Percentiles rank a stretch among this genome's conserved stretches.
Evolutionary conservation across 2,797 vertebrate species (phyloP).

Genomic region (Rhinogobio ventralis): DNA sequence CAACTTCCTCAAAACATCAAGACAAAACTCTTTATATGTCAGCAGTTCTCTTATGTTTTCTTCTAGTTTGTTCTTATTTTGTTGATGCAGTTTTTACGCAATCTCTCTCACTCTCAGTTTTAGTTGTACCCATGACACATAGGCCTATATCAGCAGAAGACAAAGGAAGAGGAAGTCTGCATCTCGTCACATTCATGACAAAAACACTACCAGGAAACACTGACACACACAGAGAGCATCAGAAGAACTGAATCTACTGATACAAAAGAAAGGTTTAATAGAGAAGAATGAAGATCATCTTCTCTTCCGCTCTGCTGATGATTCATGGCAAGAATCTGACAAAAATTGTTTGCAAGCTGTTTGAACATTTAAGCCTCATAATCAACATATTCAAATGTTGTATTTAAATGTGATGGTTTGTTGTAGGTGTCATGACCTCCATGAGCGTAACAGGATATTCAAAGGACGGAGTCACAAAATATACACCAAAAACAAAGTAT

Average conservation of each 20-base stretch:
- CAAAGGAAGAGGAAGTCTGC: not conserved
- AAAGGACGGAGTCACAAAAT: not conserved
- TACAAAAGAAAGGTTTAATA: not conserved
- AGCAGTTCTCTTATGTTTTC: too few relatives aligned
- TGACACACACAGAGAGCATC: not conserved
- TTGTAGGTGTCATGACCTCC: not conserved
- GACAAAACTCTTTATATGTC: too few relatives aligned
- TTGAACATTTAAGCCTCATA: not conserved
- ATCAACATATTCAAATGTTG: not conserved
- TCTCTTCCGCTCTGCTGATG: not conserved
- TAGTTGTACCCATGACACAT: not conserved
- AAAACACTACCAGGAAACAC: not conserved
- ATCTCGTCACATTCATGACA: not conserved
- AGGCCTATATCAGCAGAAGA: not conserved
- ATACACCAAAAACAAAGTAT: conserved; percentile 56
- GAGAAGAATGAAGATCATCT: not conserved
- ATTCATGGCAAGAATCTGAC: not conserved
- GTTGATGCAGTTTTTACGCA: too few relatives aligned
- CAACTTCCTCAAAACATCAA: too few relatives aligned
- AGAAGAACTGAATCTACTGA: not conserved
- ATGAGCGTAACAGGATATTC: not conserved
- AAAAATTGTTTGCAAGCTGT: not conserved
- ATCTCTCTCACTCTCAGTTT: not conserved
- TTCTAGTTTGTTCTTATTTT: too few relatives aligned
- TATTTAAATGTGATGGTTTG: not conserved